Conservation (phyloP, 2,797 vertebrate genomes). For the Gymnothorax javanicus region DNA sequence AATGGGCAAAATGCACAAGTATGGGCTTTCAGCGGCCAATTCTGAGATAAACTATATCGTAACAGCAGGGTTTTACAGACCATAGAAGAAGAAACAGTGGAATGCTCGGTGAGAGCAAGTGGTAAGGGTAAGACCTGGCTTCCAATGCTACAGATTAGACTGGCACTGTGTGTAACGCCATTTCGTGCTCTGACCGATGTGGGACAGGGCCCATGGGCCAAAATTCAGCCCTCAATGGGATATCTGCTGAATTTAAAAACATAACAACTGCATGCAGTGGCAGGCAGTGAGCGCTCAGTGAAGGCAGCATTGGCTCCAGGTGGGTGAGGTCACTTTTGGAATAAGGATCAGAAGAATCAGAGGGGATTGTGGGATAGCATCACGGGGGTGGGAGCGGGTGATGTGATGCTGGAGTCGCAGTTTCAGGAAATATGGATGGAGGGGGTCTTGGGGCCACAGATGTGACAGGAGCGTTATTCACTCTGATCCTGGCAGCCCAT, state of each 20-base stretch:
- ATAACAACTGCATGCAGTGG: background rate
- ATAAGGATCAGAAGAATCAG: constrained; percentile 66
- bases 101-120: constrained; percentile 24
- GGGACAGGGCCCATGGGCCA: constrained; percentile 29
- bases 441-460: constrained; percentile 64
- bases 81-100: background rate
- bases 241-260: background rate
- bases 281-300: background rate
- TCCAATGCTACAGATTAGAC: background rate
- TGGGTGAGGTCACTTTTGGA: constrained; percentile 58
- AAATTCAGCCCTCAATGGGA: background rate
- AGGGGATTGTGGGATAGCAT: constrained; percentile 67
- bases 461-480: constrained; percentile 81
- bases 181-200: constrained; percentile 56
- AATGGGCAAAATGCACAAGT: constrained; percentile 41
- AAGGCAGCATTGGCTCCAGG: constrained; percentile 58
- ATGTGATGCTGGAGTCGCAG: constrained; percentile 74
- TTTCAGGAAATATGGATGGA: constrained; percentile 72
- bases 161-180: background rate
- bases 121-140: background rate
- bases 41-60: constrained; percentile 40
- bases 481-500: constrained; percentile 59
- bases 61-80: background rate
- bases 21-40: constrained; percentile 46
- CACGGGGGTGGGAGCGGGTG: constrained; percentile 56